Percentiles rank a stretch among this genome's conserved stretches.
Evolutionary conservation across 1,140 invertebrate genomes (phyloP).

Genomic region (Polyergus mexicanus): DNA sequence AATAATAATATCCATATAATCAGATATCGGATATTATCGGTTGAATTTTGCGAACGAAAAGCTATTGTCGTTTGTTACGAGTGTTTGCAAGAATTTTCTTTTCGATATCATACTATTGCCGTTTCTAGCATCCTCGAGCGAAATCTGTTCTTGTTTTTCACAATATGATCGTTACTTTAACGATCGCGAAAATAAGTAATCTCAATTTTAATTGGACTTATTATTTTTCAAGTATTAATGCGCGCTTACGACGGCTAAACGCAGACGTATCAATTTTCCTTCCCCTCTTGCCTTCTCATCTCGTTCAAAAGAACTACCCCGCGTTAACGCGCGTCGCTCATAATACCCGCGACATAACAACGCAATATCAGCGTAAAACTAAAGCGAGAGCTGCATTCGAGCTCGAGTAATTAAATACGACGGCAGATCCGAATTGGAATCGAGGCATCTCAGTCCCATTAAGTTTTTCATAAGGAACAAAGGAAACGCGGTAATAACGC

Average conservation of each 20-base stretch:
- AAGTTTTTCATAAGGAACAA: constrained; percentile 57
- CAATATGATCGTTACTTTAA: constrained; percentile 46
- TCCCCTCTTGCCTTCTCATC: not conserved
- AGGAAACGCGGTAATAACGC: constrained; percentile 56
- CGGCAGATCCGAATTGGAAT: constrained; percentile 41
- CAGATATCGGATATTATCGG: constrained; percentile 18
- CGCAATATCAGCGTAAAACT: constrained; percentile 50
- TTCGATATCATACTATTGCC: not conserved
- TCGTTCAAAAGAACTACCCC: constrained; percentile 16
- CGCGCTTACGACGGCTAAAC: not conserved
- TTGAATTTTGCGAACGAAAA: not conserved
- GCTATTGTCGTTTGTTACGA: not conserved
- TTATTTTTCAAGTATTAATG: constrained; percentile 40
- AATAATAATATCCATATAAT: constrained; percentile 36
- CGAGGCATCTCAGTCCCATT: constrained; percentile 48
- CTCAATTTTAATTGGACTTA: constrained; percentile 56
- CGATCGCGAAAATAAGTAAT: constrained; percentile 43
- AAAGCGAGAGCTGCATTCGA: constrained; percentile 27
- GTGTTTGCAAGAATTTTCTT: not conserved
- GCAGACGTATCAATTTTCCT: constrained; percentile 44
- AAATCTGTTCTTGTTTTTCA: constrained; percentile 11
- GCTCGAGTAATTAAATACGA: constrained; percentile 49
- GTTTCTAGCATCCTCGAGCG: not conserved
- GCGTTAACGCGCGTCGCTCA: constrained; percentile 29
- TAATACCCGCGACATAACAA: constrained; percentile 37